These are phyloP conservation scores for Schizopygopsis malacanthus DNA, from an alignment of 2,797 vertebrate species.

Conservation along the genomic window DNA sequence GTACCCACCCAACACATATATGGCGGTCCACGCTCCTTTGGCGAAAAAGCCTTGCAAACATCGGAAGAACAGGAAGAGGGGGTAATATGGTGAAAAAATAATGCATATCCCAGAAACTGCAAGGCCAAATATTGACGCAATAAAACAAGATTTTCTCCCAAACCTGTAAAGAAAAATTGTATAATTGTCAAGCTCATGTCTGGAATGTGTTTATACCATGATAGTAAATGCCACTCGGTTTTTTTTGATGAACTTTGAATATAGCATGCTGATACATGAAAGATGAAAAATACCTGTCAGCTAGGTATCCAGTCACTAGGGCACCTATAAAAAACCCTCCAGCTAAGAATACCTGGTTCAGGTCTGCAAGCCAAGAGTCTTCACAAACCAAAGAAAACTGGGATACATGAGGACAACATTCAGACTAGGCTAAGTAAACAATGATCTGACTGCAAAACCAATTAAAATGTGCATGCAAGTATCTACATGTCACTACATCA, in stretches of 20 bases:
- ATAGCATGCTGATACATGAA: not conserved
- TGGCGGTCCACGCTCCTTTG: slow-evolving; percentile 58
- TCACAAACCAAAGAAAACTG: slow-evolving; percentile 59
- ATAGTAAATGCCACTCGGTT: not conserved
- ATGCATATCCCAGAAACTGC: slow-evolving; percentile 47
- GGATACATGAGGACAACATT: not conserved
- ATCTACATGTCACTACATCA: not conserved
- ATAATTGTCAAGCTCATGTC: not conserved
- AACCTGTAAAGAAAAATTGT: not conserved
- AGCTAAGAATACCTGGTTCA: slow-evolving; percentile 48
- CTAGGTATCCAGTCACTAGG: slow-evolving; percentile 57
- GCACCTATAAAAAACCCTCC: slow-evolving; percentile 58
- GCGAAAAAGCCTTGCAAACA: slow-evolving; percentile 57
- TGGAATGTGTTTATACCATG: not conserved
- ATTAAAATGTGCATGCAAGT: not conserved
- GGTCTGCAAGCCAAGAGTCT: slow-evolving; percentile 51
- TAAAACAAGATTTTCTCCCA: slow-evolving; percentile 41
- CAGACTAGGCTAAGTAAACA: not conserved
- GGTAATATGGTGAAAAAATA: slow-evolving; percentile 25
- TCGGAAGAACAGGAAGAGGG: slow-evolving; percentile 51
- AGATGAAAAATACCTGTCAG: slow-evolving; percentile 50
- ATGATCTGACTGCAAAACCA: not conserved
- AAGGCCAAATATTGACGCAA: slow-evolving; percentile 50
- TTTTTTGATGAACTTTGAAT: not conserved
- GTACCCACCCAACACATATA: slow-evolving; percentile 55